These are phyloP conservation scores for Drosophila micromelanica DNA, from an alignment of 1,140 invertebrate species.

Conservation along the genomic window DNA sequence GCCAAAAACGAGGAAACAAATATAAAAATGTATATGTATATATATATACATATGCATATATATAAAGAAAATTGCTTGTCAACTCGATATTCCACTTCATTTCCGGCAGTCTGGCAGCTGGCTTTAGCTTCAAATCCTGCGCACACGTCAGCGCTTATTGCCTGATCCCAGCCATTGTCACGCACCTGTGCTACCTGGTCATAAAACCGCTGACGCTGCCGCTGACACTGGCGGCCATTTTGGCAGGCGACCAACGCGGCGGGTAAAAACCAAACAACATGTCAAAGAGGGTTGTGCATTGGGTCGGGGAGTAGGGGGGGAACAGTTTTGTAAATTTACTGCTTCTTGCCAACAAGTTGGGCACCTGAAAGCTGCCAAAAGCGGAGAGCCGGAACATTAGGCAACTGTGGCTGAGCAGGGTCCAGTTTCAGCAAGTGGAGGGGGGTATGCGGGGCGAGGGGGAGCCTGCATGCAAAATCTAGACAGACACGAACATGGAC, in stretches of 20 bases:
- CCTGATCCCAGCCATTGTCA: constrained; percentile 57
- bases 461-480: constrained; percentile 54
- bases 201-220: constrained; percentile 49
- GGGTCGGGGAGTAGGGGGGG: background rate
- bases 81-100: constrained; percentile 71
- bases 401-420: background rate
- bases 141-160: constrained; percentile 19
- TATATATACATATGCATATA: background rate
- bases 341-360: constrained; percentile 21
- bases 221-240: constrained; percentile 21
- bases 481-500: constrained; percentile 48
- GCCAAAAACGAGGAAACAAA: constrained; percentile 2
- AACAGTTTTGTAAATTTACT: constrained; percentile 43
- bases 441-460: no score
- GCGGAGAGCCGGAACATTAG: background rate
- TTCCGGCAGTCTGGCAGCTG: constrained; percentile 47
- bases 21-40: background rate
- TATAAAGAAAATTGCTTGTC: constrained; percentile 24
- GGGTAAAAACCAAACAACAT: constrained; percentile 27
- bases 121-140: constrained; percentile 34
- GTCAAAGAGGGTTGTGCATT: constrained; percentile 21
- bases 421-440: background rate
- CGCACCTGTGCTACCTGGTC: constrained; percentile 50
- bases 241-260: constrained; percentile 2
- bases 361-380: constrained; percentile 3